Evolutionary conservation across 2,888 invertebrate species (phyloP), one percentile per base, ranked within the genome.

Genomic region (Margaritifera margaritifera): DNA sequence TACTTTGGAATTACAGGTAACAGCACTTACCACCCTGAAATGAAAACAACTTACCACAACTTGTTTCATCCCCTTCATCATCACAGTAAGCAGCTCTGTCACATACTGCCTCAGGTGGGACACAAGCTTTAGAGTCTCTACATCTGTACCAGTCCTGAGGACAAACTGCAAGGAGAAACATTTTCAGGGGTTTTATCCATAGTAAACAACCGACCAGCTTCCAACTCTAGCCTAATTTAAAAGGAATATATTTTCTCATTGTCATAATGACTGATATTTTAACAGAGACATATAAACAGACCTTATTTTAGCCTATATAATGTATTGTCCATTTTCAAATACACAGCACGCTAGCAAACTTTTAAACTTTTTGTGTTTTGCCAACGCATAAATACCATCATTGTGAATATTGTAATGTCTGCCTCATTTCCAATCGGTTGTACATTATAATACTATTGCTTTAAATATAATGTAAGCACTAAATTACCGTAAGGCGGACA

Each of bases 401-500:
- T 42, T 42, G 15, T 42, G 42, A 3, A 3, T 11, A 42, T 42
- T 42, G 15, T 15, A 42, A 15, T 42, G 15, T 42, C 11, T 42
- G 42, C 42, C 42, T 42, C 42, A 42, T 42, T 42, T 42, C 42
- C 42, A 42, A 11, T 42, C 11, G 11, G 11, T 42, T 42, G 11
- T 8, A 15, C 15, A 42, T 42, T 11, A 8, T 1, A 15, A 15
- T 42, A 42, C 42, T n/a, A 42, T 42, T 11, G 42, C 11, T 22
- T 20, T 64, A 54, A 54, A 20, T 24, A 20, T 25, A n/a, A 51
- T 2, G 1, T 57, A 56, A 42, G 62, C 8, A 22, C 6, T 22
- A 15, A 64, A 77, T 73, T 75, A 86, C 86, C 70, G 64, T 81
- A 84, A 5, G 64, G 11, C 18, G 82, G 78, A 68, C 86, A 86